phyloP scores from a whole-genome alignment of 2,113 vertebrate genomes.

The Excalfactoria chinensis region DNA sequence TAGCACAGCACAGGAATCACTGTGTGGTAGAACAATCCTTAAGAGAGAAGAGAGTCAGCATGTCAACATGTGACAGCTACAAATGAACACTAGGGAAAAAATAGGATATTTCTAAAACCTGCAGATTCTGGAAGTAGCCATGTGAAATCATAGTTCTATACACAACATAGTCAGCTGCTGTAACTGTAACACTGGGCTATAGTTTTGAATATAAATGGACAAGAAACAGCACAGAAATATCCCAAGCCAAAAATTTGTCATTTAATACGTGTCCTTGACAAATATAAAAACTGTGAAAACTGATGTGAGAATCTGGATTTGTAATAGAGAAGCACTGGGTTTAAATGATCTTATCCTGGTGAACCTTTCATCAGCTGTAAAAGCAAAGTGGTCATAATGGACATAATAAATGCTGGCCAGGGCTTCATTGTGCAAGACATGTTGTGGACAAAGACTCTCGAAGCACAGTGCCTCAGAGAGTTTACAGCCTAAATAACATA shows the following conservation, averaged over 20 bases:
- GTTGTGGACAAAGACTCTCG: not conserved
- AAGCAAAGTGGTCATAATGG: not conserved
- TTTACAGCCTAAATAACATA: not conserved
- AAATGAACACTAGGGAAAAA: not conserved
- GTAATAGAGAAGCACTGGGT: not conserved
- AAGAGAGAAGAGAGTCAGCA: not conserved
- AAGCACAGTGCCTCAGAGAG: not conserved
- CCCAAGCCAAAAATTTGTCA: not conserved
- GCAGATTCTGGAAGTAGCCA: not conserved
- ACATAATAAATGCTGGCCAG: not conserved
- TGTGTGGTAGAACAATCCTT: not conserved
- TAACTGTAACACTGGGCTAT: not conserved
- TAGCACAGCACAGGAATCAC: not conserved
- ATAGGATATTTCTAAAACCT: not conserved
- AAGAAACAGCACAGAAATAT: not conserved
- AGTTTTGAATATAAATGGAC: not conserved
- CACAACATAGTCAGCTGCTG: not conserved
- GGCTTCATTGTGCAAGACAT: accelerated
- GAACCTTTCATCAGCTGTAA: not conserved
- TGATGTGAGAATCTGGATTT: not conserved
- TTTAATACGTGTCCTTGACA: not conserved
- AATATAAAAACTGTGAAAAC: not conserved
- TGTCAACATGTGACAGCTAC: not conserved
- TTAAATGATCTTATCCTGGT: not conserved
- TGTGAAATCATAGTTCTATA: not conserved